Base-by-base conservation (phyloP, 2,888 invertebrate species). In the Auanema freiburgensis region DNA sequence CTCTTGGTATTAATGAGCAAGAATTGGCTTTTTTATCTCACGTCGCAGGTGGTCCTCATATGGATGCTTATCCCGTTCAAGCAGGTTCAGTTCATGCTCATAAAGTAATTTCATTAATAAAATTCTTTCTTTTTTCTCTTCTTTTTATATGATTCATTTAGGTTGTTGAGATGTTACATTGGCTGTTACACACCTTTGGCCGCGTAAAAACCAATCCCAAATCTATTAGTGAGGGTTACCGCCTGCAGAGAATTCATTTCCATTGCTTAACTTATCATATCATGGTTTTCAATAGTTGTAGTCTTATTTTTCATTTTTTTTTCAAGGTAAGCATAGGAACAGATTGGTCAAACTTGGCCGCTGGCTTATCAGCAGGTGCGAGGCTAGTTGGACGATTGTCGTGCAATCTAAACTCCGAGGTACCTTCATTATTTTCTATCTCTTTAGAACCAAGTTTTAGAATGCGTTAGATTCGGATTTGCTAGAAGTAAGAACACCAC, bases 251-350 rank as follows among this genome's bases (percentile, higher is more conserved):
- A 49, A 82, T 86, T 41, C 86, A 86, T 72, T 86, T 86, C 69
- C 85, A 86, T 67, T 86, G 84, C n/a, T 76, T 86, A 18, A 85
- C 85, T 2, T 86, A 83, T 72, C 86, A 86, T 73, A 84, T 86
- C 23, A 81, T 85, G 63, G 86, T 84, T 14, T 72, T n/a, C n/a
- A 60, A 57, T n/a, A 12, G 50, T 16, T 25, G 12, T 50, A 3
- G 24, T 42, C 40, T 1, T 41, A 21, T 14, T 16, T 6, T 10
- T 41, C 40, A 52, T 14, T 50, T 21, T 50, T 14, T 4, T 54
- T 54, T 67, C 33, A 51, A 76, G 78, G 79, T 80, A 8, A 74
- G 74, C 25, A 63, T 69, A 10, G 84, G 83, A 21, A 76, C 79
- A 21, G 83, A 83, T 49, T 86, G 86, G 86, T 77, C 77, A 11